Base-by-base conservation (phyloP, 2,797 vertebrate genomes). In the Tympanoctomys barrerae region DNA sequence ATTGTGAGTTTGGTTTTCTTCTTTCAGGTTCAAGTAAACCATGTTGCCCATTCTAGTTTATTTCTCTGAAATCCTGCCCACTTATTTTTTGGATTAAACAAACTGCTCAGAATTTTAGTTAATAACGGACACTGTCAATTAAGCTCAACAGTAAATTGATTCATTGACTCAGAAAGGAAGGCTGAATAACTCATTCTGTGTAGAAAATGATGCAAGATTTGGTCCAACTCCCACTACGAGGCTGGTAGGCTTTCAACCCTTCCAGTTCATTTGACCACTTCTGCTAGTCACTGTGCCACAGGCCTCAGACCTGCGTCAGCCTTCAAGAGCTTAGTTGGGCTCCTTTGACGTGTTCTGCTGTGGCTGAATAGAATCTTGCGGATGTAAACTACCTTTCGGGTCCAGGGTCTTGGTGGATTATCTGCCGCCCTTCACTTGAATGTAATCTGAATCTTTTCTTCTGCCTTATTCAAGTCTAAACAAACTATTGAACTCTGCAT, bases 201-300 rank as follows among this genome's bases (percentile, higher is more conserved):
- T 62, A 57, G 31, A 22, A 86, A 88, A 64, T 0, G 77, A 42
- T 70, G 31, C 13, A 78, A 28, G 39, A 21, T 70, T 84, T 49
- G 8, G 1, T 81, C 31, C 57, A 79, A 75, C 26, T 54, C 12
- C 61, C 31, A 4, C 28, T 39, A 4, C 59, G 31, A 61, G 16
- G 59, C 66, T 49, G 46, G 26, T n/a, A 64, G 49, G 4, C 19
- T 61, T 62, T 5, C 16, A 16, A 14, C 0, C 22, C 12, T 84
- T 31, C 33, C 31, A 2, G 1, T 3, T 5, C 0, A 22, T n/a
- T 62, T 12, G 1, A 2, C 2, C 31, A 21, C 64, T 85, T 4
- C 57, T 13, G 54, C 31, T 61, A 59, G 19, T 13, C 46, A 36
- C 12, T 10, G 24, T 68, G 26, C 7, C 82, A 52, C 5, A 16